Evolutionary conservation across 2,888 invertebrate genomes (phyloP).

Genomic region (Apamea sordens): DNA sequence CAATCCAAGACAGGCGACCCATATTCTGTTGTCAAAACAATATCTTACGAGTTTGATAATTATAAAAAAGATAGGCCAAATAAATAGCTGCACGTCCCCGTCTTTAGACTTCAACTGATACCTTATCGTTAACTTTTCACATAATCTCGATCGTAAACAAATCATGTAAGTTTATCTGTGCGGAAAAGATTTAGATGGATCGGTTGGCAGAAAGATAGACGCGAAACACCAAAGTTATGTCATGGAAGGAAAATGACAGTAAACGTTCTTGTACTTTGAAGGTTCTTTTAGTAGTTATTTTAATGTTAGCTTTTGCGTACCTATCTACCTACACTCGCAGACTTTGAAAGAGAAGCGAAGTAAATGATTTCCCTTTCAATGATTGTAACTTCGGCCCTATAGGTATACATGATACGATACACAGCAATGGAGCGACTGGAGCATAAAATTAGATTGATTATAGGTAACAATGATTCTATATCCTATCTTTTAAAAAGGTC

Average conservation of each 20-base stretch:
- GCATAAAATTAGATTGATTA: neutral
- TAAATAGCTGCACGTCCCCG: slow-evolving; percentile 31
- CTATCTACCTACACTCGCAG: neutral
- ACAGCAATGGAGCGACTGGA: neutral
- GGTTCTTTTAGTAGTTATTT: slow-evolving; percentile 38
- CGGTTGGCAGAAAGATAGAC: slow-evolving; percentile 17
- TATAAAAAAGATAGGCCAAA: slow-evolving; percentile 43
- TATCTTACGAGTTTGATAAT: slow-evolving; percentile 23
- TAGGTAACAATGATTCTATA: neutral
- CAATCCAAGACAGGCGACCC: slow-evolving; percentile 38
- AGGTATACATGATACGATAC: no score
- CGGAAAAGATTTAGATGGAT: slow-evolving; percentile 64
- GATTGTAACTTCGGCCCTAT: neutral
- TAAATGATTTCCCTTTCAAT: neutral
- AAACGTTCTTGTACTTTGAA: slow-evolving; percentile 18
- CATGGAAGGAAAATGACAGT: slow-evolving; percentile 18
- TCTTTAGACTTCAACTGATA: slow-evolving; percentile 34
- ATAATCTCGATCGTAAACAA: slow-evolving; percentile 61
- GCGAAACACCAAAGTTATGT: slow-evolving; percentile 41
- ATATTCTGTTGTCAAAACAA: slow-evolving; percentile 56
- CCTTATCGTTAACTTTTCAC: slow-evolving; percentile 45
- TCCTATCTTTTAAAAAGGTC: no score
- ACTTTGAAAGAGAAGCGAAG: neutral
- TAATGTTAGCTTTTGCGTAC: neutral
- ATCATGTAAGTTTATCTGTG: slow-evolving; percentile 60